Evolutionary conservation across 2,113 vertebrate species (phyloP), one percentile per base, ranked within the genome.

Genomic region (Callaeas wilsoni): DNA sequence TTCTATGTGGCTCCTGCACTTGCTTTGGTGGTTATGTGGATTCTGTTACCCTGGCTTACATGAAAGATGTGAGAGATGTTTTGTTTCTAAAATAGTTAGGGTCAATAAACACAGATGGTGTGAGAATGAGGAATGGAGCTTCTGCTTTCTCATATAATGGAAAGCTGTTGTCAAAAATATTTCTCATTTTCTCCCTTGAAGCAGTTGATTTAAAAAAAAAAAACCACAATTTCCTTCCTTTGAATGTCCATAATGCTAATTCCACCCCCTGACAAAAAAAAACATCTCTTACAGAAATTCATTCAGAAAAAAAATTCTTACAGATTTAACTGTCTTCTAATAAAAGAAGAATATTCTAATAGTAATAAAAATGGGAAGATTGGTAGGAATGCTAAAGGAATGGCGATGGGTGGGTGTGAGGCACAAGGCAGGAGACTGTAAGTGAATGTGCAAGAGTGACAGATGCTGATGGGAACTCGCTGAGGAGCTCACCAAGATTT

Each of bases 71-170:
- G 62, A 94, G 53, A 76, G 59, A 78, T 92, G 47, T 90, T 96
- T 96, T 92, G 64, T 94, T 94, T 95, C 76, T 92, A 70, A 94
- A 96, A 92, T 84, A 76, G 77, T 91, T 86, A 49, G 60, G 84
- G 73, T 87, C 95, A 95, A 89, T 94, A 92, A 94, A 85, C 79
- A 96, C 68, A 95, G 84, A 80, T 91, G 87, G 44, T 85, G 75
- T 90, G 84, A 90, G 84, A 94, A 93, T 76, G n/a, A 94, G 91
- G 79, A 93, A 73, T 59, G 70, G 32, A 75, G 25, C 55, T 96
- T 95, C 74, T 95, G 78, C 67, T 82, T 91, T 92, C 84, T 79
- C 57, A 14, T 82, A 32, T 49, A 83, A 80, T 76, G 71, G 79
- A 92, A 90, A 84, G 55, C 76, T 92, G 55, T 71, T 92, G 50